These are phyloP conservation scores for Cryptotermes secundus DNA, from an alignment of 1,140 invertebrate genomes.

Conservation along the genomic window DNA sequence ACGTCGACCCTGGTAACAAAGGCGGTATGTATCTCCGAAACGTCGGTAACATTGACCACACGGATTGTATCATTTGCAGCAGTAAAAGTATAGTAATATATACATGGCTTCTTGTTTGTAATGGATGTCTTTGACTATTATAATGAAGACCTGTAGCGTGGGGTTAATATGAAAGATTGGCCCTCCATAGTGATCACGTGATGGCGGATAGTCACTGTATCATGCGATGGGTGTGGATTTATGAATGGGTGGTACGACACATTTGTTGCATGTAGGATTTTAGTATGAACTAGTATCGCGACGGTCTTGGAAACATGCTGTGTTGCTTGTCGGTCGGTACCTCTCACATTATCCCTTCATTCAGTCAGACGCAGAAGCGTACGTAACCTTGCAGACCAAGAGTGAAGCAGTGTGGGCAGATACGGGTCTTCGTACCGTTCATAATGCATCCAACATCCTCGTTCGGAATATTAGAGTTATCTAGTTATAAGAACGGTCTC, in stretches of 20 bases:
- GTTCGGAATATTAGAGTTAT: background rate
- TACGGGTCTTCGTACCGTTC: background rate
- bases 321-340: background rate
- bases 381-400: background rate
- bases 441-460: background rate
- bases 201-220: background rate
- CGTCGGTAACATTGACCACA: too few relatives aligned
- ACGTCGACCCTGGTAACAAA: too few relatives aligned
- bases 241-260: background rate
- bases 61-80: too few relatives aligned
- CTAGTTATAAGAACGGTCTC: background rate
- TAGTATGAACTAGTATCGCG: background rate
- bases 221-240: background rate
- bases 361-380: background rate
- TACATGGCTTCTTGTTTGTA: background rate
- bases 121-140: background rate
- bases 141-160: background rate
- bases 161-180: background rate
- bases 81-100: background rate
- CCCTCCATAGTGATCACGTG: background rate
- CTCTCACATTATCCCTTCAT: background rate
- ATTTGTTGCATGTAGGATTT: background rate
- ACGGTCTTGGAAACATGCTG: background rate
- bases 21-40: too few relatives aligned
- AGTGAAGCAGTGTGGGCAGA: background rate